Conservation (phyloP, 2,113 vertebrate genomes). For the Chionomys nivalis region DNA sequence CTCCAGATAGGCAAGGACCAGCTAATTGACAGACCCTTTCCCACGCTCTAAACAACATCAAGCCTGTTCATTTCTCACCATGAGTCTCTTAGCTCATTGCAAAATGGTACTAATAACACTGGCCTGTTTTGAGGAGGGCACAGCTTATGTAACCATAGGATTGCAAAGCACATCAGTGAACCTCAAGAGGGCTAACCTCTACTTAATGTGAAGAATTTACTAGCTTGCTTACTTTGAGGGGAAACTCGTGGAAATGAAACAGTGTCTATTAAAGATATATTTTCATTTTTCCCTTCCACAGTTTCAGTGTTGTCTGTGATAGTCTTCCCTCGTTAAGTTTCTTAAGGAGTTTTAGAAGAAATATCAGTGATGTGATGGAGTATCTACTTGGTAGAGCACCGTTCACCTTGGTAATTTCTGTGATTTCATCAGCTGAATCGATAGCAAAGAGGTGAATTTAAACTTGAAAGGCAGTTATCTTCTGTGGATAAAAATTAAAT, state of each 20-base stretch:
- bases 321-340: background rate
- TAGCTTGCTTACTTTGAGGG: conserved; percentile 16
- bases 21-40: background rate
- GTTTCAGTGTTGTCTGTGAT: background rate
- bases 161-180: background rate
- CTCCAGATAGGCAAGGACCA: background rate
- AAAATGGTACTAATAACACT: conserved; percentile 8
- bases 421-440: conserved; percentile 22
- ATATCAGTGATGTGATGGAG: background rate
- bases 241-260: background rate
- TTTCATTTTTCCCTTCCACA: background rate
- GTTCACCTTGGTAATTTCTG: conserved; percentile 7
- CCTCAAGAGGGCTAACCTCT: background rate
- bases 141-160: background rate
- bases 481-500: conserved; percentile 6
- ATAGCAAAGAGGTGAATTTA: background rate
- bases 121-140: conserved; percentile 28
- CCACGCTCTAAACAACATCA: background rate
- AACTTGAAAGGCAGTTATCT: background rate
- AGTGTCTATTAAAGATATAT: background rate
- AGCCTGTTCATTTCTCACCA: background rate
- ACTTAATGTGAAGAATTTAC: background rate
- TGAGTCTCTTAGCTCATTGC: conserved; percentile 12
- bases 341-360: background rate
- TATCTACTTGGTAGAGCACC: background rate